These are phyloP conservation scores for Amniataba percoides DNA, from an alignment of 2,797 vertebrate genomes.

Conservation along the genomic window DNA sequence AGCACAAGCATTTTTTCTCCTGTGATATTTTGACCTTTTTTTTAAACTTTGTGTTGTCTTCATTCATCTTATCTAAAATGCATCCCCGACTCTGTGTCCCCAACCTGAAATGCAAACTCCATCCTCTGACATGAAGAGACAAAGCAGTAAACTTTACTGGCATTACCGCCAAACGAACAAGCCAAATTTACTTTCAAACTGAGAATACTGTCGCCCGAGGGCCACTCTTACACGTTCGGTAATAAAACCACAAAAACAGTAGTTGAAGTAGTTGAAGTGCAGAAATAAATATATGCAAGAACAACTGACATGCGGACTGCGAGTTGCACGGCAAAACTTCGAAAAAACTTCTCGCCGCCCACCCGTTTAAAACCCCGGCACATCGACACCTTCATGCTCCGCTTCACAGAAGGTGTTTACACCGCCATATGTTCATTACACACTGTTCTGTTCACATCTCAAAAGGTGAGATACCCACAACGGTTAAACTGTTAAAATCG, in stretches of 20 bases:
- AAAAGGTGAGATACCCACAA: conserved; percentile 29
- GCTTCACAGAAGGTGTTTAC: conserved; percentile 34
- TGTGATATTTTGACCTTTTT: neutral
- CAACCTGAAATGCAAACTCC: neutral
- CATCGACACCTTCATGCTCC: conserved; percentile 24
- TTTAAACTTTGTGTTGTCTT: neutral
- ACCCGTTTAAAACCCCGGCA: conserved; percentile 8
- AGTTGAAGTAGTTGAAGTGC: neutral
- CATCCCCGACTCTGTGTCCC: neutral
- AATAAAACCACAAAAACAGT: conserved; percentile 2
- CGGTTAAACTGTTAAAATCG: conserved; percentile 18
- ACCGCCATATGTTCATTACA: conserved; percentile 28
- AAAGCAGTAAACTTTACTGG: neutral
- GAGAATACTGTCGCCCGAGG: too few species aligned
- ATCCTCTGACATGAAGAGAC: neutral
- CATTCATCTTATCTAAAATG: neutral
- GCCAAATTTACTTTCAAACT: neutral
- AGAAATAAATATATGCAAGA: conserved; percentile 15
- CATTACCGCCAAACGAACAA: neutral
- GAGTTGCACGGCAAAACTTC: neutral
- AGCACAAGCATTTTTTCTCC: neutral
- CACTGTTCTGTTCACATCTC: conserved; percentile 22
- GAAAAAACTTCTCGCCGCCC: neutral
- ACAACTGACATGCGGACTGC: neutral
- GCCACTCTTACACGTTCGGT: neutral